These are phyloP conservation scores for Geophilus truncorum DNA, from an alignment of 2,888 invertebrate species.

Conservation along the genomic window DNA sequence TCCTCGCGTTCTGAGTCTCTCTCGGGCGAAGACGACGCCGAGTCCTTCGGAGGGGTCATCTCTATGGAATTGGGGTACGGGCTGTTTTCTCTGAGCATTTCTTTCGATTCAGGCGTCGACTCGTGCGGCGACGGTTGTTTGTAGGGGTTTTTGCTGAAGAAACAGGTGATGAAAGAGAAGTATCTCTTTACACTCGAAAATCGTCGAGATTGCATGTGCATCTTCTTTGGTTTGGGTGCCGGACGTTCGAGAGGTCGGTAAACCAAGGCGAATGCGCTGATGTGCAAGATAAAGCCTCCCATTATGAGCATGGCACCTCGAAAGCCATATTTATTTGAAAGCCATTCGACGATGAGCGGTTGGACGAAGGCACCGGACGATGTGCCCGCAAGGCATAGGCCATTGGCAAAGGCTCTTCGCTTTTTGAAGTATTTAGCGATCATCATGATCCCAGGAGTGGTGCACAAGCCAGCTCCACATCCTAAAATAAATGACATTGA, in stretches of 20 bases:
- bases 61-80: background rate
- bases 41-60: background rate
- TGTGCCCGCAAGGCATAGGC: slow-evolving; percentile 68
- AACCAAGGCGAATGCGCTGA: slow-evolving; percentile 65
- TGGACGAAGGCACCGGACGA: slow-evolving; percentile 61
- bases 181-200: slow-evolving; percentile 4
- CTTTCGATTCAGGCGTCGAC: background rate
- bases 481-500: slow-evolving; percentile 38
- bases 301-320: slow-evolving; percentile 66
- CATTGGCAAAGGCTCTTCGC: slow-evolving; percentile 66
- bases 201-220: background rate
- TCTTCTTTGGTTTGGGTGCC: background rate
- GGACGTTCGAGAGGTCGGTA: slow-evolving; percentile 57
- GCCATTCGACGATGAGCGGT: slow-evolving; percentile 42
- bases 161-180: slow-evolving; percentile 15
- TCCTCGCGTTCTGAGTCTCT: background rate
- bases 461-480: slow-evolving; percentile 43
- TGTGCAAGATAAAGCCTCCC: slow-evolving; percentile 69
- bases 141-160: background rate
- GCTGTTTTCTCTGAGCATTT: background rate
- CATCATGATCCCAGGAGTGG: slow-evolving; percentile 58
- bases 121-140: background rate
- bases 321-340: slow-evolving; percentile 45
- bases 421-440: slow-evolving; percentile 65
- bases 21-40: background rate